These are phyloP conservation scores for Coelopa frigida DNA, from an alignment of 1,140 invertebrate species.

Conservation along the genomic window DNA sequence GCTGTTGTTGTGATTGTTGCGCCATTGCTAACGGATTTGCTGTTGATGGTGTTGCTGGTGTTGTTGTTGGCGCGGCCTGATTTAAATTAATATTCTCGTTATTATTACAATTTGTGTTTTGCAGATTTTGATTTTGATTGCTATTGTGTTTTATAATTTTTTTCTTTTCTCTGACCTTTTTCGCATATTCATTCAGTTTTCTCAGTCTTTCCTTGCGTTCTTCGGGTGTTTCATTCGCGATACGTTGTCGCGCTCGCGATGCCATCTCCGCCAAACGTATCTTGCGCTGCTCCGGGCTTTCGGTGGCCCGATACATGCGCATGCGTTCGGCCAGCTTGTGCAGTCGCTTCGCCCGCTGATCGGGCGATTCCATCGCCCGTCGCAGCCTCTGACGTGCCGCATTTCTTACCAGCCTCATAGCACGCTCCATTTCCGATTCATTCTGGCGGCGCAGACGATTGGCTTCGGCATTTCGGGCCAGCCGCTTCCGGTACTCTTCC, in stretches of 20 bases:
- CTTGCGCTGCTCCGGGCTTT: slow-evolving; percentile 48
- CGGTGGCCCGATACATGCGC: slow-evolving; percentile 42
- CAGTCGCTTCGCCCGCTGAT: slow-evolving; percentile 46
- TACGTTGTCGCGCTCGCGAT: slow-evolving; percentile 45
- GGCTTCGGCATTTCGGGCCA: slow-evolving; percentile 39
- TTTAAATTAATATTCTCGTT: slow-evolving; percentile 42
- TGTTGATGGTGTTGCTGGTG: slow-evolving; percentile 13
- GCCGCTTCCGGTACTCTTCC: slow-evolving; percentile 39
- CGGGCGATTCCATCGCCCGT: slow-evolving; percentile 46
- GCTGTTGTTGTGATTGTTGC: too few relatives aligned
- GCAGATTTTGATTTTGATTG: slow-evolving; percentile 24
- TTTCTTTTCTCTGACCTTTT: slow-evolving; percentile 45
- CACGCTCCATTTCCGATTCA: slow-evolving; percentile 39
- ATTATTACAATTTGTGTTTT: slow-evolving; percentile 28
- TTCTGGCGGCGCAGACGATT: slow-evolving; percentile 40
- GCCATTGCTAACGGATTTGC: too few relatives aligned
- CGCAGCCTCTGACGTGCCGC: slow-evolving; percentile 38
- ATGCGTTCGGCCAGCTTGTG: slow-evolving; percentile 47
- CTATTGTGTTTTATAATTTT: slow-evolving; percentile 33
- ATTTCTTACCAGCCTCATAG: slow-evolving; percentile 41
- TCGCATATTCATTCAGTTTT: slow-evolving; percentile 44
- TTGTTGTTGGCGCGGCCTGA: slow-evolving; percentile 26
- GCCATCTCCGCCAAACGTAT: slow-evolving; percentile 50
- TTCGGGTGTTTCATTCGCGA: slow-evolving; percentile 49
- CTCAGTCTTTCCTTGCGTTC: slow-evolving; percentile 46